Base-by-base conservation (phyloP, 2,888 invertebrate species). In the Eristalinus aeneus region DNA sequence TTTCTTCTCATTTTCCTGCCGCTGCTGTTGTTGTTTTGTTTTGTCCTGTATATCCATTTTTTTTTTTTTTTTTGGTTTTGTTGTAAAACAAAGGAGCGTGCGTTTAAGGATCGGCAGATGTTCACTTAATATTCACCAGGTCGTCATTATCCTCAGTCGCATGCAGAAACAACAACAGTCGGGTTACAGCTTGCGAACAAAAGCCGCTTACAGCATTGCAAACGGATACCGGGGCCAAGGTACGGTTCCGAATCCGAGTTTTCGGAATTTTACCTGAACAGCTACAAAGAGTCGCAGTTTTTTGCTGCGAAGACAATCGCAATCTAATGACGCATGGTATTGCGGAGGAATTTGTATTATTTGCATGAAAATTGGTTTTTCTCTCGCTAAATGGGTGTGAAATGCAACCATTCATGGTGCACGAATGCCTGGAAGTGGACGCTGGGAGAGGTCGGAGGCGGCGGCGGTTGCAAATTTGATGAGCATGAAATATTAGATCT, bases 141-240 rank as follows among this genome's bases (percentile, higher is more conserved):
- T 79, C 84, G 69, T 84, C 69, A 74, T 83, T 69, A 84, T 75
- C 65, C 58, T 75, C 65, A 60, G 23, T 74, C 56, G 11, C 64
- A 75, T 60, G 75, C 67, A 67, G 67, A 75, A 67, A 46, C 23
- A 60, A 1, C 60, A 60, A 64, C 36, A 65, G 23, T 69, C 20
- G 11, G 58, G 27, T 75, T 80, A 71, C 82, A 76, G 76, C 76
- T 76, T 82, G 82, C 82, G 46, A 46, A 72, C 77, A 82, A 82
- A 81, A 82, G 77, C 77, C 54, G 77, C 77, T 82, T 77, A 82
- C 76, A 82, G 4, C 72, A 77, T 82, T 81, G 67, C 81, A 76
- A 72, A 82, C 74, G 58, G 56, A 65, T 65, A 58, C 16, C 31
- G 34, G 8, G 22, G 54, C 16, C n/a, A 46, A 46, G 46, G 20